These are phyloP conservation scores for Anoplopoma fimbria DNA, from an alignment of 2,113 vertebrate genomes.

Conservation along the genomic window DNA sequence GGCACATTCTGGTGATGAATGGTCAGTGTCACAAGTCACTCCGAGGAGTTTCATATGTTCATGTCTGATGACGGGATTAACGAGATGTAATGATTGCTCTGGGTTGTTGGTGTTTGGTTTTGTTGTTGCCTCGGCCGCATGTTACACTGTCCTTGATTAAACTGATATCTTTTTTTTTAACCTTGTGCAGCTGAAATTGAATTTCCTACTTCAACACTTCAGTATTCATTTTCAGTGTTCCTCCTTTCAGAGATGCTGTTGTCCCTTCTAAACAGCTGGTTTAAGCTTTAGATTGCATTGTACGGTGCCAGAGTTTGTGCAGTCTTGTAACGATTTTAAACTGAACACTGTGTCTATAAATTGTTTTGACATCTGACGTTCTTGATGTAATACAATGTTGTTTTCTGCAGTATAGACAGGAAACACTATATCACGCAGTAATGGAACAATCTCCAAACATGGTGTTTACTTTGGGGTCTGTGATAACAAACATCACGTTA, in stretches of 20 bases:
- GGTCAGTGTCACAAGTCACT: constrained; percentile 55
- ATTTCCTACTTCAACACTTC: constrained; percentile 23
- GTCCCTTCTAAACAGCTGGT: neutral
- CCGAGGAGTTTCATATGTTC: constrained; percentile 58
- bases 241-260: constrained; percentile 10
- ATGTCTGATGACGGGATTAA: constrained; percentile 58
- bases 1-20: constrained; percentile 70
- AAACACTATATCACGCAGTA: constrained; percentile 42
- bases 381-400: neutral
- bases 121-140: constrained; percentile 29
- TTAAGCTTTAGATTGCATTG: neutral
- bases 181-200: constrained; percentile 22
- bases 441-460: constrained; percentile 55
- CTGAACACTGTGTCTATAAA: neutral
- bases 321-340: neutral
- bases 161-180: constrained; percentile 31
- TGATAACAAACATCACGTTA: constrained; percentile 72
- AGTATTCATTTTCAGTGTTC: constrained; percentile 15
- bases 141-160: constrained; percentile 38
- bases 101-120: constrained; percentile 52
- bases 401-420: constrained; percentile 24
- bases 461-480: constrained; percentile 64
- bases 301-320: neutral
- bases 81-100: constrained; percentile 57
- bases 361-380: constrained; percentile 10